Evolutionary conservation across 2,888 invertebrate genomes (phyloP), one percentile per base, ranked within the genome.

Genomic region (Rotaria magnacalcarata): DNA sequence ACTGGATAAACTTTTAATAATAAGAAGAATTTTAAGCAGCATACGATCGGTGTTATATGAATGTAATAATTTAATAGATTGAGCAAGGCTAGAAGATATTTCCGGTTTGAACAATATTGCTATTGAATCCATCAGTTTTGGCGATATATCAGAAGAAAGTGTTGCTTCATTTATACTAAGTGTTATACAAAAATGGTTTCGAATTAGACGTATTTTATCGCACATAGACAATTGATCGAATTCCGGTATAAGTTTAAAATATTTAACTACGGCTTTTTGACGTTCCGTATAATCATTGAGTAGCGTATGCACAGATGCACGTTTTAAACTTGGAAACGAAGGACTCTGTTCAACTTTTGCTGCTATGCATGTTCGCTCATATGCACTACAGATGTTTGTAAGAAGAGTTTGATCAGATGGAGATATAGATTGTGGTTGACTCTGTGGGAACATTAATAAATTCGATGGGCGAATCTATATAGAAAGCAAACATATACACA

Each of bases 331-430:
- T 6, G 67, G 67, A 67, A 67, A 67, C 7, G 19, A 11, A 19
- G 67, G 67, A 67, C 67, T 3, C 34, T 67, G 67, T 0, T 11
- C 27, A 27, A 14, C 27, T 67, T 67, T 67, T 34, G 67, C 5
- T 67, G 67, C 67, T 67, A 67, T 67, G 19, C 67, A 67, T 41
- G 67, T 67, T 67, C 67, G 67, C 7, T 67, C 67, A 41, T 67
- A 67, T 67, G 67, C 67, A 19, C 67, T 19, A 7, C 14, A 19
- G 19, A 67, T 67, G 34, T 67, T 67, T 19, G 67, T 67, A 19
- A 67, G 34, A 67, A 67, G 67, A 14, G 67, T 67, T 34, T 67
- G 67, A 67, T 67, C 67, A 19, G 14, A 34, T 34, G 19, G 2
- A 19, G 27, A 14, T 19, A 67, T 6, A 16, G 16, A 67, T 41